Evolutionary conservation across 2,797 vertebrate species (phyloP).

Genomic region (Petrocephalus schoutedeni): DNA sequence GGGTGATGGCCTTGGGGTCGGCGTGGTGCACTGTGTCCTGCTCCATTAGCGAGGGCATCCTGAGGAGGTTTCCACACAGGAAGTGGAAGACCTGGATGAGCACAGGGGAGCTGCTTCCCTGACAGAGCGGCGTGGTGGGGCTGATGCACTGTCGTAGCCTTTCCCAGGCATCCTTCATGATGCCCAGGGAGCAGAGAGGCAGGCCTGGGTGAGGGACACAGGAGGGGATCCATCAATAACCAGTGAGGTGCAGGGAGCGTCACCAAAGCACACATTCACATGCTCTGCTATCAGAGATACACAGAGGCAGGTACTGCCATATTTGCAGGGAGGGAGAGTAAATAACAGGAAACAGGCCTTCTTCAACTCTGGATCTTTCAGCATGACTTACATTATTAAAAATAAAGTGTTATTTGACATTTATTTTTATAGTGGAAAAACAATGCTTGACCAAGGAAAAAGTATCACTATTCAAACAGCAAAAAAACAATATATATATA

Average conservation of each 20-base stretch:
- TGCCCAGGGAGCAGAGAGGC: constrained; percentile 68
- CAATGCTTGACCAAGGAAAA: background rate
- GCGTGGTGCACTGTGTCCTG: constrained; percentile 51
- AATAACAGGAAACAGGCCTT: background rate
- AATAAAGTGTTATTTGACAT: background rate
- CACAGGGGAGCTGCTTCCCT: constrained; percentile 53
- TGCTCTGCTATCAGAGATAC: background rate
- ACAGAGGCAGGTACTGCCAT: background rate
- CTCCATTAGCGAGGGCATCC: constrained; percentile 40
- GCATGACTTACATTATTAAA: background rate
- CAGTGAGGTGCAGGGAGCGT: background rate
- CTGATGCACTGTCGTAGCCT: constrained; percentile 71
- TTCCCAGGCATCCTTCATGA: constrained; percentile 77
- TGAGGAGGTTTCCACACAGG: constrained; percentile 58
- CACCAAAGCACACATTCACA: background rate
- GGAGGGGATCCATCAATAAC: background rate
- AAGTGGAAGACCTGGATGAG: constrained; percentile 67
- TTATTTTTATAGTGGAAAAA: background rate
- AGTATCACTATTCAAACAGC: background rate
- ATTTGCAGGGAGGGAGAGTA: background rate
- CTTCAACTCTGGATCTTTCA: background rate
- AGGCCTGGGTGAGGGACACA: constrained; percentile 48
- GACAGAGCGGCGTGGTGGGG: constrained; percentile 46
- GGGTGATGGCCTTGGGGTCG: constrained; percentile 64
- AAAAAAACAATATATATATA: too few species aligned